These are phyloP conservation scores for Heloderma charlesbogerti DNA, from an alignment of 2,113 vertebrate species.

Conservation along the genomic window DNA sequence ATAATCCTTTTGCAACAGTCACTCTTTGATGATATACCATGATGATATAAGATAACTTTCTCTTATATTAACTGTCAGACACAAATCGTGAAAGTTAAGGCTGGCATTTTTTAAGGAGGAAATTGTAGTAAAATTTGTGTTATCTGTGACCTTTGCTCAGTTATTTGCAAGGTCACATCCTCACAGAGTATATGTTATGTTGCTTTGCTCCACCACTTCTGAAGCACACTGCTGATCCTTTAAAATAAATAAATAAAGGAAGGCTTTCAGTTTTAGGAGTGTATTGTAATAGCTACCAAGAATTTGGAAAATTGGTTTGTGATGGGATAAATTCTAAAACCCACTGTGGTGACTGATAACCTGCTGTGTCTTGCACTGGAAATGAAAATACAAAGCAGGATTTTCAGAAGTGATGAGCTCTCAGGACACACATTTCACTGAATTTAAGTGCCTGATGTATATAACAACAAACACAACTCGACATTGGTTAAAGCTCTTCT, in stretches of 20 bases:
- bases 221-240: neutral
- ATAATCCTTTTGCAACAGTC: neutral
- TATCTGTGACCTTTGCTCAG: neutral
- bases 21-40: too few species aligned
- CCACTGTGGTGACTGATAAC: neutral
- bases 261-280: neutral
- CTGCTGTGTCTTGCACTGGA: neutral
- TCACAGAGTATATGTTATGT: neutral
- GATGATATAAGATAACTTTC: neutral
- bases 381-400: neutral
- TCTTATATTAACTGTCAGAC: neutral
- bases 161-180: neutral
- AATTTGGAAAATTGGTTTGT: neutral
- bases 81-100: neutral
- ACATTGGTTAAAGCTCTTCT: neutral
- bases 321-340: neutral
- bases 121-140: neutral
- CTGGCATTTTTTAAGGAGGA: neutral
- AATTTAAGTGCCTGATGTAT: neutral
- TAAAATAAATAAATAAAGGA: neutral
- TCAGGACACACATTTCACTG: neutral
- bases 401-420: neutral
- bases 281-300: neutral
- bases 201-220: neutral
- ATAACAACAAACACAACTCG: neutral